Evolutionary conservation across 64 coral and sea anemone species (phyloP).

Genomic region (Porites lutea): DNA sequence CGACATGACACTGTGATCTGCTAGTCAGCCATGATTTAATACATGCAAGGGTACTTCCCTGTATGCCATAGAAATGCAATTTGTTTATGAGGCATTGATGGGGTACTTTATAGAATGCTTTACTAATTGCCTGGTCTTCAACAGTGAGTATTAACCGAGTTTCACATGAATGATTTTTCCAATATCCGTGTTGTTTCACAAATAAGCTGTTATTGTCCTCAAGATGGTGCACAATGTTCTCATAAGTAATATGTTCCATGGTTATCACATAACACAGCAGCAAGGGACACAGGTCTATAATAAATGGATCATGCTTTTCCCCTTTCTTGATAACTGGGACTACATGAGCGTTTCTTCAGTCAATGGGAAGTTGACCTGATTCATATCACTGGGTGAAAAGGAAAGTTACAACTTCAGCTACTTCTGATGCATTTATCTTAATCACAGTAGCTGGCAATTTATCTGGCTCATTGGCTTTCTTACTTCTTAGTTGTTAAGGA

Average conservation of each 20-base stretch:
- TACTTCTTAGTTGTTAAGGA: conserved; percentile 54
- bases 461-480: conserved; percentile 68
- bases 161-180: conserved; percentile 65
- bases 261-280: conserved; percentile 47
- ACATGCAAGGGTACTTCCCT: conserved; percentile 25
- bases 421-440: conserved; percentile 61
- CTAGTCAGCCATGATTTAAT: conserved; percentile 41
- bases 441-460: conserved; percentile 55
- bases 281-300: conserved; percentile 46
- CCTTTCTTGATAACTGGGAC: conserved; percentile 66
- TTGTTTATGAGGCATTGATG: conserved; percentile 19
- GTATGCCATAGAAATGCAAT: conserved; percentile 45
- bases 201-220: conserved; percentile 71
- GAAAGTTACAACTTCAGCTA: conserved; percentile 61
- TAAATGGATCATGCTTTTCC: conserved; percentile 52
- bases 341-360: conserved; percentile 59
- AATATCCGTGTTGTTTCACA: conserved; percentile 48
- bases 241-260: conserved; percentile 62
- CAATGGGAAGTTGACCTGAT: conserved; percentile 55
- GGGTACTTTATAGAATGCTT: conserved; percentile 11
- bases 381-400: conserved; percentile 68
- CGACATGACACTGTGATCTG: conserved; percentile 45
- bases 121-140: conserved; percentile 35
- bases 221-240: conserved; percentile 71
- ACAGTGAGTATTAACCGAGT: conserved; percentile 32